Evolutionary conservation across 2,797 vertebrate genomes (phyloP).

Genomic region (Morelia viridis): DNA sequence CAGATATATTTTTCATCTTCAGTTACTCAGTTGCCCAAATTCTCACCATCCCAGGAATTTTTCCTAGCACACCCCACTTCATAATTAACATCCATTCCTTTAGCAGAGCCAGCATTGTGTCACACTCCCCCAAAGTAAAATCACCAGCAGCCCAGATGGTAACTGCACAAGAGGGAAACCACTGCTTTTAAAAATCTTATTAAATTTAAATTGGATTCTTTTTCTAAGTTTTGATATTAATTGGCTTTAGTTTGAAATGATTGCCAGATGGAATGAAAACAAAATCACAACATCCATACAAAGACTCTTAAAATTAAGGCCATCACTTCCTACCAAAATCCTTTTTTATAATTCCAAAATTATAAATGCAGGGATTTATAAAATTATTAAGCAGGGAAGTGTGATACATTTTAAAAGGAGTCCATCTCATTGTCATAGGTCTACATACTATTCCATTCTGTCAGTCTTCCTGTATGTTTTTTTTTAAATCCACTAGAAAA

Average conservation of each 20-base stretch:
- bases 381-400: too few relatives aligned
- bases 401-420: too few relatives aligned
- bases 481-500: too few relatives aligned
- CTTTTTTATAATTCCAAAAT: background rate
- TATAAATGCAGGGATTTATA: background rate
- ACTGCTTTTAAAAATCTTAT: background rate
- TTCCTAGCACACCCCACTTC: too few relatives aligned
- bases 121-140: too few relatives aligned
- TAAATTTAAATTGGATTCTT: background rate
- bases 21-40: background rate
- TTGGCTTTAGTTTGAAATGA: background rate
- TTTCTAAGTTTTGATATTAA: background rate
- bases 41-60: background rate
- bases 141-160: background rate
- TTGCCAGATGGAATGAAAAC: background rate
- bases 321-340: background rate
- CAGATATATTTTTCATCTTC: background rate
- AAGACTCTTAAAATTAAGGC: too few relatives aligned
- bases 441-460: too few relatives aligned
- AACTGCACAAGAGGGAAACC: background rate
- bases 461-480: too few relatives aligned
- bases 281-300: background rate
- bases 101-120: background rate
- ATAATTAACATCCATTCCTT: background rate
- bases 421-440: too few relatives aligned